These are phyloP conservation scores for Scytalopus superciliaris DNA, from an alignment of 2,113 vertebrate genomes.

Conservation along the genomic window DNA sequence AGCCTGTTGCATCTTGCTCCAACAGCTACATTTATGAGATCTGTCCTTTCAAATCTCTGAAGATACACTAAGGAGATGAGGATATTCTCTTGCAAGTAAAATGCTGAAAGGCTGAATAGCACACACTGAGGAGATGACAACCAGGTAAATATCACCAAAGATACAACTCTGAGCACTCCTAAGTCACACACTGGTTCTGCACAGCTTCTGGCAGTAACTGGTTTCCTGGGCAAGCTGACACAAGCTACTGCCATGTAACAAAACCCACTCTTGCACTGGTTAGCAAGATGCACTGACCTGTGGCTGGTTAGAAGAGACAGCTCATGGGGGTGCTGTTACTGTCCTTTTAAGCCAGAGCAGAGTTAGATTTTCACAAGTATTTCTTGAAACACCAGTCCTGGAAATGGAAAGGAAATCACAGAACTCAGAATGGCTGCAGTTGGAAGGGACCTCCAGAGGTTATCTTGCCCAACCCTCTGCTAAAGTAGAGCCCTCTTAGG, in stretches of 20 bases:
- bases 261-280: not conserved
- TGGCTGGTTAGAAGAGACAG: not conserved
- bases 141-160: not conserved
- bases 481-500: not conserved
- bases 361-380: not conserved
- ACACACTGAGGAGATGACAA: not conserved
- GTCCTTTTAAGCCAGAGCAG: not conserved
- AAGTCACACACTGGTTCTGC: not conserved
- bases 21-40: not conserved
- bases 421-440: not conserved
- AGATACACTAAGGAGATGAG: not conserved
- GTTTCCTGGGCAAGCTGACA: not conserved
- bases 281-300: not conserved
- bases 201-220: not conserved
- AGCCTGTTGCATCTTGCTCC: not conserved
- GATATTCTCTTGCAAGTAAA: not conserved
- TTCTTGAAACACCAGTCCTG: not conserved
- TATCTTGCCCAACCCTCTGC: not conserved
- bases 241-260: not conserved
- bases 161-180: not conserved
- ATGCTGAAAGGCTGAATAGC: not conserved
- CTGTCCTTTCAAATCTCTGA: not conserved
- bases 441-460: not conserved
- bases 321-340: fast-evolving
- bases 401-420: not conserved